These are phyloP conservation scores for Hemicrepidius hirtus DNA, from an alignment of 2,888 invertebrate species.

Conservation along the genomic window DNA sequence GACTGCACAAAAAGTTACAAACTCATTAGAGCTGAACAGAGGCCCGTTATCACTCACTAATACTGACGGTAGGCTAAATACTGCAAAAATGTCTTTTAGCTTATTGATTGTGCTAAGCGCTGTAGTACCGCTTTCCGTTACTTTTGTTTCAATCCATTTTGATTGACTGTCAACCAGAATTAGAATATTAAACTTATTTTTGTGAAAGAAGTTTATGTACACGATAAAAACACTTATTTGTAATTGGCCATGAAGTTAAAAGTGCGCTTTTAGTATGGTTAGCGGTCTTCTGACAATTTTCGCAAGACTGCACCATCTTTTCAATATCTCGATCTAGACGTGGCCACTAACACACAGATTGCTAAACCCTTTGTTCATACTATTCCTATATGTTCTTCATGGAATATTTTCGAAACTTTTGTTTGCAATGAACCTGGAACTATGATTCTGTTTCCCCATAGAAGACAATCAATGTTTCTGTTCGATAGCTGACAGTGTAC, in stretches of 20 bases:
- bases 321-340: constrained; percentile 32
- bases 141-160: constrained; percentile 57
- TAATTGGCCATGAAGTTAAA: constrained; percentile 10
- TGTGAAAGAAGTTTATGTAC: constrained; percentile 43
- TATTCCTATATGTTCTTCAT: constrained; percentile 36
- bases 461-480: constrained; percentile 23
- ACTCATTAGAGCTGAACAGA: constrained; percentile 54
- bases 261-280: neutral
- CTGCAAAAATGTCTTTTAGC: constrained; percentile 53
- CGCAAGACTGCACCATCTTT: constrained; percentile 23
- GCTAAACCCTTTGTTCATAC: constrained; percentile 33
- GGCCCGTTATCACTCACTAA: constrained; percentile 58
- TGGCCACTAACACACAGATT: constrained; percentile 17
- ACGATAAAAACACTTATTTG: constrained; percentile 13
- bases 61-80: constrained; percentile 55
- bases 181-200: constrained; percentile 45
- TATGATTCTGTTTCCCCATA: constrained; percentile 27
- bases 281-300: constrained; percentile 25
- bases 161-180: constrained; percentile 54
- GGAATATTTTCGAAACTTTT: constrained; percentile 14
- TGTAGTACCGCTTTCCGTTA: constrained; percentile 53
- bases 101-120: constrained; percentile 49
- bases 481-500: too few relatives aligned
- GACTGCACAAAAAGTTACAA: constrained; percentile 54
- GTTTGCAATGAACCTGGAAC: constrained; percentile 28